These are phyloP conservation scores for Tetragonula clypearis DNA, from an alignment of 1,140 invertebrate genomes.

Conservation along the genomic window DNA sequence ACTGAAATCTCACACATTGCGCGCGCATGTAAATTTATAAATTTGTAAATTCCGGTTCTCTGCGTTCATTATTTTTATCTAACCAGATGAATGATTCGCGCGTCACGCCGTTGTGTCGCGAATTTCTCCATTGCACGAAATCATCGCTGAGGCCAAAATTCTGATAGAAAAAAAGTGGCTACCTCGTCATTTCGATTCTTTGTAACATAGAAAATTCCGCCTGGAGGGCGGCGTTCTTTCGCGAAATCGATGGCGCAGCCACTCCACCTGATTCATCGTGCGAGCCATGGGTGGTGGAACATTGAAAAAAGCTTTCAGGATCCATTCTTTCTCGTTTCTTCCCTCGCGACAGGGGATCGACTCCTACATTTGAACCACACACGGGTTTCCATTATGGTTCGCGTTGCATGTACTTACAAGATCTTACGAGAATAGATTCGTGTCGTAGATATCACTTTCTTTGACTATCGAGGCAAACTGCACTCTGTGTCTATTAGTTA, in stretches of 20 bases:
- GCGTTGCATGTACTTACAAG: neutral
- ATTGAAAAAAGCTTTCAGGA: constrained; percentile 44
- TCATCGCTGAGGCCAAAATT: neutral
- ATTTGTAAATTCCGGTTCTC: too few relatives aligned
- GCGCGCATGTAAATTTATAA: too few relatives aligned
- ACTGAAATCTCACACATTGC: too few relatives aligned
- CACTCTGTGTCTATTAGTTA: neutral
- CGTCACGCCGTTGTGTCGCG: too few relatives aligned
- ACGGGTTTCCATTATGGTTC: neutral
- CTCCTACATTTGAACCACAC: neutral
- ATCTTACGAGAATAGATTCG: neutral
- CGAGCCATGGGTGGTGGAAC: constrained; percentile 15
- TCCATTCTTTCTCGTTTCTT: constrained; percentile 2
- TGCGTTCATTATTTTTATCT: too few relatives aligned
- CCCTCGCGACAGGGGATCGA: constrained; percentile 27
- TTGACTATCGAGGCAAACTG: neutral
- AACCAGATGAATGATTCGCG: too few relatives aligned
- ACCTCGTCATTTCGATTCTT: neutral
- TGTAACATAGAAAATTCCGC: neutral
- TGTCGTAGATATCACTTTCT: neutral
- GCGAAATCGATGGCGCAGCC: constrained; percentile 27
- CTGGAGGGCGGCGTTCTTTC: neutral
- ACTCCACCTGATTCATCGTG: constrained; percentile 16
- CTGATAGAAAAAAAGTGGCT: neutral
- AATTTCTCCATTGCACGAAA: neutral